Conservation (phyloP, 1,140 invertebrate genomes). For the Tyrophagus putrescentiae region DNA sequence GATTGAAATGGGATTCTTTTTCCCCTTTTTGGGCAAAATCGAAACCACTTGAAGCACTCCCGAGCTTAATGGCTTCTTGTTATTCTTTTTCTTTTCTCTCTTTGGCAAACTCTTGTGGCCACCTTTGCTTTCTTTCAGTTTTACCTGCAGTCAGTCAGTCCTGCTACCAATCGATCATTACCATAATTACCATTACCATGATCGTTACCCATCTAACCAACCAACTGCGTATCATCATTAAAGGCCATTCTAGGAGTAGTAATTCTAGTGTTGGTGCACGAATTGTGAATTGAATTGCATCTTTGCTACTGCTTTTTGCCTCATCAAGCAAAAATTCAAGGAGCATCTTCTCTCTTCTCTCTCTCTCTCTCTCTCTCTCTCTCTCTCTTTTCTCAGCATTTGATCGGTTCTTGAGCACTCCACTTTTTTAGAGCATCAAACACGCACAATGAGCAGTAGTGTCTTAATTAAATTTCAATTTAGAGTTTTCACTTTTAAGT, state of each 20-base stretch:
- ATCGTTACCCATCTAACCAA: too few relatives aligned
- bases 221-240: slow-evolving; percentile 9
- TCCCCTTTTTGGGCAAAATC: not conserved
- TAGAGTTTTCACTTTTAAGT: not conserved
- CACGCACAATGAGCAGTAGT: not conserved
- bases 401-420: not conserved
- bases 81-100: too few relatives aligned
- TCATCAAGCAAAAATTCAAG: too few relatives aligned
- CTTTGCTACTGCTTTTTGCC: too few relatives aligned
- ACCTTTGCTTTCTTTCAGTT: not conserved
- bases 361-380: too few relatives aligned
- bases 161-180: slow-evolving; percentile 8
- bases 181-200: slow-evolving; percentile 14
- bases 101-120: too few relatives aligned
- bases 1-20: too few relatives aligned
- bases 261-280: not conserved
- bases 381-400: too few relatives aligned
- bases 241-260: not conserved
- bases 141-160: too few relatives aligned
- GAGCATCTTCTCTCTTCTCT: too few relatives aligned
- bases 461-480: slow-evolving; percentile 14
- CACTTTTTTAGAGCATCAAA: not conserved
- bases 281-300: not conserved
- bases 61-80: not conserved
- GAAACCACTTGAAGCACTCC: slow-evolving; percentile 11